phyloP scores from a whole-genome alignment of 2,888 invertebrate species.

The Antitype chi region DNA sequence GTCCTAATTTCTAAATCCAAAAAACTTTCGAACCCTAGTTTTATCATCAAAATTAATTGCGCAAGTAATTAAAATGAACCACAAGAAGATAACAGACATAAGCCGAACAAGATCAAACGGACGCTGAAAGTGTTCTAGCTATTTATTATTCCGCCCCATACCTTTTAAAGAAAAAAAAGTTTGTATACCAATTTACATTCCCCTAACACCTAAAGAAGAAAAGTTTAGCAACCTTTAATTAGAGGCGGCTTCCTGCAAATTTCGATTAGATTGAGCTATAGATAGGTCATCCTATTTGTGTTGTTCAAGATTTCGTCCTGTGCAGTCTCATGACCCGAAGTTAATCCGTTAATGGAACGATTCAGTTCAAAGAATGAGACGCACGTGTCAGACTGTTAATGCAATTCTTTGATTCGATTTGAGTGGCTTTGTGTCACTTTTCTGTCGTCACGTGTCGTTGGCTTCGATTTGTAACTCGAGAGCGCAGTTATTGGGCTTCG shows the following conservation, averaged over 20 bases:
- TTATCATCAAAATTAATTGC: conserved; percentile 6
- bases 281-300: neutral
- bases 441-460: conserved; percentile 9
- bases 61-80: conserved; percentile 29
- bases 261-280: conserved; percentile 3
- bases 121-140: conserved; percentile 29
- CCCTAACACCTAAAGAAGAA: conserved; percentile 20
- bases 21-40: neutral
- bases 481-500: conserved; percentile 28
- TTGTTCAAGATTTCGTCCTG: neutral
- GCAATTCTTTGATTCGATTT: conserved; percentile 41
- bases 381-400: conserved; percentile 24
- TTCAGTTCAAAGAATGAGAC: neutral
- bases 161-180: conserved; percentile 41
- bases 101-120: conserved; percentile 4
- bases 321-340: conserved; percentile 14
- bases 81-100: conserved; percentile 11
- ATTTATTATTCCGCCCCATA: conserved; percentile 36
- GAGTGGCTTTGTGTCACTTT: conserved; percentile 16
- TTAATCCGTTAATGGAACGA: conserved; percentile 35
- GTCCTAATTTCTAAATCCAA: neutral
- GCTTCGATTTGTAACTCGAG: conserved; percentile 14
- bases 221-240: conserved; percentile 41
- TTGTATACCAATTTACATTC: conserved; percentile 46
- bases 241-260: conserved; percentile 20